Evolutionary conservation across 2,888 invertebrate species (phyloP).

Genomic region (Polymixis flavicincta): DNA sequence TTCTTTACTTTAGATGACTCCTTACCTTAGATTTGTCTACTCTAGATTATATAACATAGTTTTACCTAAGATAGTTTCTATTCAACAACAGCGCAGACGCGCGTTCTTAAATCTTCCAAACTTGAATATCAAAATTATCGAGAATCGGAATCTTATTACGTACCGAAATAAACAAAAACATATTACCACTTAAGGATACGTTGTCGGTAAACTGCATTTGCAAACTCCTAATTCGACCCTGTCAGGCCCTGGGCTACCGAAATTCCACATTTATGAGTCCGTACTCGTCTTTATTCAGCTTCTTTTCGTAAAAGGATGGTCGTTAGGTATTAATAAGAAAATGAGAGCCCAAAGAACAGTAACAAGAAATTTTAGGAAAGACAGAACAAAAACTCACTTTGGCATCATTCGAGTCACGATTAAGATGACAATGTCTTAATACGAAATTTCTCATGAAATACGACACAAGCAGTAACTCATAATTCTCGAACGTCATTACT

Average conservation of each 20-base stretch:
- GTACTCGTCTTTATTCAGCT: slow-evolving; percentile 76
- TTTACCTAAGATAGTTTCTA: neutral
- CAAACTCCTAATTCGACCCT: slow-evolving; percentile 74
- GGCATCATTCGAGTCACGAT: slow-evolving; percentile 69
- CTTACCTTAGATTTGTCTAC: neutral
- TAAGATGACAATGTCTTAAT: slow-evolving; percentile 74
- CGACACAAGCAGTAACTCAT: slow-evolving; percentile 77
- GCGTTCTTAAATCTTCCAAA: neutral
- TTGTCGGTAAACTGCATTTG: slow-evolving; percentile 62
- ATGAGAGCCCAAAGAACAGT: slow-evolving; percentile 56
- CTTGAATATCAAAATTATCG: slow-evolving; percentile 22
- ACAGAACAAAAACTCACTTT: slow-evolving; percentile 61
- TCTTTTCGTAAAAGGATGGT: slow-evolving; percentile 64
- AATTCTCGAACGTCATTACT: slow-evolving; percentile 85
- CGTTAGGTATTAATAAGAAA: slow-evolving; percentile 64
- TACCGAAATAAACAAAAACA: slow-evolving; percentile 56
- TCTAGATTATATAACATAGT: neutral
- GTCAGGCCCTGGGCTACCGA: slow-evolving; percentile 85
- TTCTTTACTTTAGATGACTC: neutral
- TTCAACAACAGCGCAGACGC: neutral
- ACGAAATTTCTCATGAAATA: slow-evolving; percentile 76
- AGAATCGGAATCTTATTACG: slow-evolving; percentile 38
- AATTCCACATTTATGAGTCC: slow-evolving; percentile 79
- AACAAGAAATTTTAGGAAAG: slow-evolving; percentile 62
- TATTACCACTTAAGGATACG: slow-evolving; percentile 53